Evolutionary conservation across 2,113 vertebrate genomes (phyloP).

Genomic region (Sorex araneus): DNA sequence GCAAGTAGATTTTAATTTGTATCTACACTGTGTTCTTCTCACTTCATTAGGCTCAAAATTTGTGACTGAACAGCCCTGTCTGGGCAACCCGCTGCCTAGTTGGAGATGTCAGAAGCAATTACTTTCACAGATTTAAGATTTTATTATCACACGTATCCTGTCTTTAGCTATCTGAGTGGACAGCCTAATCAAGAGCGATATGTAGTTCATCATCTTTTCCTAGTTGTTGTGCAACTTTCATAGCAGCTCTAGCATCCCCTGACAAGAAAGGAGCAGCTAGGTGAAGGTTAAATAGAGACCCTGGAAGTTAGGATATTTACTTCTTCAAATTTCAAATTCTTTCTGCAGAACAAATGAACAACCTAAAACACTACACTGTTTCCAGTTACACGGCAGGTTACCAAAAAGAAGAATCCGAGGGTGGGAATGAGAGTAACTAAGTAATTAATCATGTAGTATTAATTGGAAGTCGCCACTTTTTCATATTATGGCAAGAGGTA

Average conservation of each 20-base stretch:
- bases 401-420: background rate
- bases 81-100: conserved; percentile 84
- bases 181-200: conserved; percentile 81
- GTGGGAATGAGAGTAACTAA: background rate
- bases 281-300: conserved; percentile 67
- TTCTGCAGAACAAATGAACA: conserved; percentile 60
- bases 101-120: conserved; percentile 89
- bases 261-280: conserved; percentile 60
- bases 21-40: conserved; percentile 86
- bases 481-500: conserved; percentile 33
- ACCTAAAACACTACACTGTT: background rate
- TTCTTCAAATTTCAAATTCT: conserved; percentile 56
- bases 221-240: conserved; percentile 78
- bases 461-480: background rate
- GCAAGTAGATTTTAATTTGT: conserved; percentile 88
- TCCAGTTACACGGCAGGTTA: conserved; percentile 29
- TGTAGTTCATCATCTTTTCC: conserved; percentile 85
- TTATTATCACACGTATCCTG: conserved; percentile 85
- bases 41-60: conserved; percentile 87
- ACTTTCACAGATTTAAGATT: conserved; percentile 88
- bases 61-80: conserved; percentile 84
- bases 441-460: background rate
- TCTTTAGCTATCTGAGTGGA: conserved; percentile 81
- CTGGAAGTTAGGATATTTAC: conserved; percentile 67
- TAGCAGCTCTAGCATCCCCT: conserved; percentile 78